A percentile compares a stretch with the other conserved stretches of the same genome.
Evolutionary conservation across 1,140 invertebrate genomes (phyloP).

Genomic region (Aricia agestis): DNA sequence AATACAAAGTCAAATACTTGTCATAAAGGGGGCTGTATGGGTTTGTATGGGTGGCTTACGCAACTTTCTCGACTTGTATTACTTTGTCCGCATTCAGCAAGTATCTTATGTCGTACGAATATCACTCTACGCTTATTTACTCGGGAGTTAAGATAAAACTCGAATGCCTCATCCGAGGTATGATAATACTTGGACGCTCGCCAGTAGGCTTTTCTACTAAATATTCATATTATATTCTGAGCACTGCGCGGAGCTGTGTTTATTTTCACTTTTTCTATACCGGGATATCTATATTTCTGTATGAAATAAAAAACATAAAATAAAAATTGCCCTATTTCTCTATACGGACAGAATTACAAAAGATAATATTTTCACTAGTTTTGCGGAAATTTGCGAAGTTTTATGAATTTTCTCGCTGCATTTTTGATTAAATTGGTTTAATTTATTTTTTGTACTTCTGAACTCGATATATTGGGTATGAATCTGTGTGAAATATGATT

Average conservation of each 20-base stretch:
- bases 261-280: slow-evolving; percentile 1
- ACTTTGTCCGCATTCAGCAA: not conserved
- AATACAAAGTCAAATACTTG: not conserved
- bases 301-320: slow-evolving; percentile 1
- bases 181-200: not conserved
- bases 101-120: not conserved
- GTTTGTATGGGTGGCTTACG: not conserved
- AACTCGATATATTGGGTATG: not conserved
- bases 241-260: not conserved
- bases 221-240: slow-evolving; percentile 10
- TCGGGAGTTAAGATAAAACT: slow-evolving; percentile 9
- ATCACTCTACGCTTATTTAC: slow-evolving; percentile 13
- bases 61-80: not conserved
- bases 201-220: slow-evolving; percentile 4
- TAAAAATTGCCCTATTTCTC: not conserved
- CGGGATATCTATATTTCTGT: not conserved
- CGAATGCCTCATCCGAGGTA: not conserved
- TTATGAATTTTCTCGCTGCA: not conserved
- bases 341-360: not conserved
- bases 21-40: not conserved
- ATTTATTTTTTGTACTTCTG: not conserved
- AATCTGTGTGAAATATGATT: not conserved
- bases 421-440: not conserved
- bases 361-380: slow-evolving; percentile 1
- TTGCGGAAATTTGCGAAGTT: not conserved